Evolutionary conservation across 2,113 vertebrate species (phyloP), one percentile per base, ranked within the genome.

Genomic region (Oceanites oceanicus): DNA sequence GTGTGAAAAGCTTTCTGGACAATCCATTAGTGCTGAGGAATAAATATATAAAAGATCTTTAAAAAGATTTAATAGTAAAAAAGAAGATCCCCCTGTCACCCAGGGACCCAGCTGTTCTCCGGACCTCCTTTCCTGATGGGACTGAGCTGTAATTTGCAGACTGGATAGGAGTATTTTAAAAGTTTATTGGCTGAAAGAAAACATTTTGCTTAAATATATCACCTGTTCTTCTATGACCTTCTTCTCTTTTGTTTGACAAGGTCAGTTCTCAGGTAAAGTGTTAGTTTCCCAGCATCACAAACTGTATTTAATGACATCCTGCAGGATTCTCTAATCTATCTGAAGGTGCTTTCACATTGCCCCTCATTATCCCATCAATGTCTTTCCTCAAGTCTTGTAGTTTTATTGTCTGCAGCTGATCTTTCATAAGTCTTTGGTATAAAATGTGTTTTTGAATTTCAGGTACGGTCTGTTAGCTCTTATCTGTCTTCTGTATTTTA

Each of bases 1-100:
- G 29, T 86, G 49, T 9, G 88, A 97, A 86, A 97, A 92, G 17
- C 93, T 81, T 13, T 91, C 67, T 14, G 92, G 83, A 66, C 99
- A 99, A 23, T 74, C 90, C 38, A 92, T 89, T 36, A 97, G 96
- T 47, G 95, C 99, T 99, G 86, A 38, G 92, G 58, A 80, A 47
- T 81, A 96, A 92, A 96, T 76, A 56, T n/a, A 75, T 49, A 88
- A 88, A 76, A 61, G 27, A 34, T 73, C 55, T 81, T 91, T 26
- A 18, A 61, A 92, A 83, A 85, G 38, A n/a, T 18, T 74, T 38
- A 42, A 3, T 16, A 66, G 19, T 21, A 20, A 52, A 56, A 74
- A 89, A 32, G 18, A 85, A 76, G 59, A 56, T 12, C 4, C 5
- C 7, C 9, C 14, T 3, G 6, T n/a, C 36, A 65, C 23, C 7